A percentile compares a stretch with the other conserved stretches of the same genome.
Conservation (phyloP, 2,888 invertebrate species). For the Scrobipalpa costella region DNA sequence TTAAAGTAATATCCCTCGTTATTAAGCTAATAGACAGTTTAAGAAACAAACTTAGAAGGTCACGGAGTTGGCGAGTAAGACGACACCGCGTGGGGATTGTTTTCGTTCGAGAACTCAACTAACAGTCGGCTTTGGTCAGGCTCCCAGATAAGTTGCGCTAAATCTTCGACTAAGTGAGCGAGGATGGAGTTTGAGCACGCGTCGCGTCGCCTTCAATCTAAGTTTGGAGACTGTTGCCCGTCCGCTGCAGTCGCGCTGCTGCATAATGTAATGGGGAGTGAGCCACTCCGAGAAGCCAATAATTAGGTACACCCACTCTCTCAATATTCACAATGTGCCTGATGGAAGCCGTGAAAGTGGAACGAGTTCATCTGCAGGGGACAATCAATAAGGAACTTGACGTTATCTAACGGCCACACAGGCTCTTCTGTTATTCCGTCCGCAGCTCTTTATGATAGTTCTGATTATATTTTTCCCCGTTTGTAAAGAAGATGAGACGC, state of each 20-base stretch:
- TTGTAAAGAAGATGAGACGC: neutral
- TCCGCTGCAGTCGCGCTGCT: slow-evolving; percentile 56
- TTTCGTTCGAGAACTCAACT: slow-evolving; percentile 18
- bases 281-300: slow-evolving; percentile 59
- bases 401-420: neutral
- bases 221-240: slow-evolving; percentile 70
- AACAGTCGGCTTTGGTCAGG: slow-evolving; percentile 24
- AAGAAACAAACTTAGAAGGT: slow-evolving; percentile 13
- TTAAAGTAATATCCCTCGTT: neutral
- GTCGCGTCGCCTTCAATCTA: slow-evolving; percentile 77
- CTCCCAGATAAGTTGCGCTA: slow-evolving; percentile 58
- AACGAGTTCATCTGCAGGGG: slow-evolving; percentile 13
- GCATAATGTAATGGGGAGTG: slow-evolving; percentile 74
- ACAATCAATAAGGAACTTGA: slow-evolving; percentile 3
- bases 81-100: slow-evolving; percentile 20
- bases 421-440: neutral
- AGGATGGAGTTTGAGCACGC: slow-evolving; percentile 75
- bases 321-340: slow-evolving; percentile 36
- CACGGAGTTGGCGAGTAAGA: slow-evolving; percentile 11
- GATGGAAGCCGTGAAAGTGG: slow-evolving; percentile 15
- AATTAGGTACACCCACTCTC: slow-evolving; percentile 52
- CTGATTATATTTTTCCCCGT: neutral
- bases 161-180: slow-evolving; percentile 68
- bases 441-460: neutral
- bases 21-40: slow-evolving; percentile 14